These are phyloP conservation scores for Silurus lanzhouensis DNA, from an alignment of 2,797 vertebrate genomes.

Conservation along the genomic window DNA sequence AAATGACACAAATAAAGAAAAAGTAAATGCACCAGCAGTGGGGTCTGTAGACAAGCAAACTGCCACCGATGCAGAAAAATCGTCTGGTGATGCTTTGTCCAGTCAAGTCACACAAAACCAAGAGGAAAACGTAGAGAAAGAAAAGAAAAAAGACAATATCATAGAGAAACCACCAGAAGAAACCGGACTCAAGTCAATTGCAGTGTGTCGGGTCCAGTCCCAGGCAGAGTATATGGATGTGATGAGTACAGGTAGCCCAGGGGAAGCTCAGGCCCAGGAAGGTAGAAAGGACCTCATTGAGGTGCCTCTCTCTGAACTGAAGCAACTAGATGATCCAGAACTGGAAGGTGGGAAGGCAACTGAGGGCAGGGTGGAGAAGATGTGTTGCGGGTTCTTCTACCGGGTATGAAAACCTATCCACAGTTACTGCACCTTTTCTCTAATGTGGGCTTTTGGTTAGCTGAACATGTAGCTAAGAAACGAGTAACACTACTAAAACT, in stretches of 20 bases:
- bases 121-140: slow-evolving; percentile 59
- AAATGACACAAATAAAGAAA: slow-evolving; percentile 46
- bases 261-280: slow-evolving; percentile 49
- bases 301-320: slow-evolving; percentile 84
- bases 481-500: background rate
- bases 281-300: slow-evolving; percentile 83
- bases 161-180: slow-evolving; percentile 63
- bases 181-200: slow-evolving; percentile 63
- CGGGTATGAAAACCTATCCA: slow-evolving; percentile 75
- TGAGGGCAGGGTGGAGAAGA: slow-evolving; percentile 85
- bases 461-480: background rate
- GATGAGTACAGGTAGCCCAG: slow-evolving; percentile 61
- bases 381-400: slow-evolving; percentile 98
- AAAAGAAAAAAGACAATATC: slow-evolving; percentile 40
- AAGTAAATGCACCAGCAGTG: slow-evolving; percentile 18
- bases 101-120: slow-evolving; percentile 55
- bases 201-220: slow-evolving; percentile 75
- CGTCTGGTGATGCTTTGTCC: slow-evolving; percentile 36
- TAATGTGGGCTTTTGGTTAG: background rate
- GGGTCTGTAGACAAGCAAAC: slow-evolving; percentile 60
- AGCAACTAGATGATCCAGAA: slow-evolving; percentile 70
- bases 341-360: slow-evolving; percentile 72
- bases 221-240: slow-evolving; percentile 77
- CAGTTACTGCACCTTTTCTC: no score
- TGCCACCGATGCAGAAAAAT: slow-evolving; percentile 28